Conservation (phyloP, 2,797 vertebrate genomes). For the Anguilla megastoma region DNA sequence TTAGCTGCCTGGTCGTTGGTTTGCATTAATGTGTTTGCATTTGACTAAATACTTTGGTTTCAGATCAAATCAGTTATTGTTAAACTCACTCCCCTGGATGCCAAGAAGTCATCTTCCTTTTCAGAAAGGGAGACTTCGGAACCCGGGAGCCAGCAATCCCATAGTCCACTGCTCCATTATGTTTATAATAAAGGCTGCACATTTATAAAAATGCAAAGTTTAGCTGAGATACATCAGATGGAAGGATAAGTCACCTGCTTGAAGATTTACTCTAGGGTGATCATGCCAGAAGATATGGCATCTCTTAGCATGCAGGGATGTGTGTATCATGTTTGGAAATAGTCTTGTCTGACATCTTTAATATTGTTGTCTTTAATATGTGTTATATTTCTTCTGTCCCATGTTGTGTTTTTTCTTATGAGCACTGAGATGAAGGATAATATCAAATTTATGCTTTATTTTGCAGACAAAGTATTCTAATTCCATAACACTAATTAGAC, state of each 20-base stretch:
- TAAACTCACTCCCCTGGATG: too few relatives aligned
- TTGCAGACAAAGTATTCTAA: background rate
- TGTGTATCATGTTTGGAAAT: background rate
- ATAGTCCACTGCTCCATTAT: too few relatives aligned
- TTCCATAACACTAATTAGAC: background rate
- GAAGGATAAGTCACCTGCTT: background rate
- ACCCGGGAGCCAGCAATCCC: too few relatives aligned
- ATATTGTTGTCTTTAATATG: background rate
- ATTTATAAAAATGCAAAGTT: background rate
- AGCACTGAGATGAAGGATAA: background rate
- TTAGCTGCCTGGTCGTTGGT: too few relatives aligned
- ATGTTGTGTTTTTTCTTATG: background rate
- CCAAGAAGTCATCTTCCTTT: too few relatives aligned
- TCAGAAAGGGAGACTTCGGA: too few relatives aligned
- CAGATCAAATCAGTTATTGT: too few relatives aligned
- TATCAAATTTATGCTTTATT: background rate
- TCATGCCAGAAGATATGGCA: background rate
- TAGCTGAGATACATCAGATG: background rate
- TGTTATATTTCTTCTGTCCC: background rate
- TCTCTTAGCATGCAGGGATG: background rate
- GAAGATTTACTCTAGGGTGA: background rate
- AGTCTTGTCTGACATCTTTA: background rate
- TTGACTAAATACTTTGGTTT: too few relatives aligned
- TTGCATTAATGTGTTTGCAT: too few relatives aligned
- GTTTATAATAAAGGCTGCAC: too few relatives aligned